Evolutionary conservation across 2,888 invertebrate species (phyloP).

Genomic region (Harpalus rufipes): DNA sequence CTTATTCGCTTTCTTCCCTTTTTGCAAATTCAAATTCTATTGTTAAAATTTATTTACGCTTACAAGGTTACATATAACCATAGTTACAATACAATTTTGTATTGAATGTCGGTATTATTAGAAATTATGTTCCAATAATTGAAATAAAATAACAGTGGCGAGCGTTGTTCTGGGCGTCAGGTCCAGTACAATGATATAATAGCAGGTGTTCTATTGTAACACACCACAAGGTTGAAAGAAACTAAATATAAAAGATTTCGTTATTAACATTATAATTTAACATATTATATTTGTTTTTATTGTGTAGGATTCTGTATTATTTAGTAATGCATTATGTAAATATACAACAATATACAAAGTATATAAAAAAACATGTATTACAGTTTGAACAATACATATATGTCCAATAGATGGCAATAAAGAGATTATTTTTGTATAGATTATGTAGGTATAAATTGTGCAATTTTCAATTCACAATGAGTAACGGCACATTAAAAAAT

Average conservation of each 20-base stretch:
- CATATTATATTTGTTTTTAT: constrained; percentile 43
- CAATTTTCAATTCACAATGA: constrained; percentile 41
- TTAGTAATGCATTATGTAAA: constrained; percentile 44
- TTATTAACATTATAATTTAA: constrained; percentile 54
- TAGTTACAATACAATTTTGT: neutral
- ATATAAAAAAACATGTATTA: constrained; percentile 20
- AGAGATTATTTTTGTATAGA: constrained; percentile 51
- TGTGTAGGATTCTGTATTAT: constrained; percentile 50
- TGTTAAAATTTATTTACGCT: neutral
- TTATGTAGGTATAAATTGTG: constrained; percentile 49
- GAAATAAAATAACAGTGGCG: neutral
- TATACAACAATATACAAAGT: constrained; percentile 34
- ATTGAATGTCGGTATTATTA: neutral
- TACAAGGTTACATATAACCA: neutral
- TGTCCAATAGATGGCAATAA: constrained; percentile 54
- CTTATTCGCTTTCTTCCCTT: no score
- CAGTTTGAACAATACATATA: constrained; percentile 48
- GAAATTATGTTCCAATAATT: constrained; percentile 6
- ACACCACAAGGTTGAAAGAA: constrained; percentile 36
- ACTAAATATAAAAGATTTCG: constrained; percentile 41
- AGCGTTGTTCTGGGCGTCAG: neutral
- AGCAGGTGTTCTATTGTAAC: constrained; percentile 40
- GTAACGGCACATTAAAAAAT: constrained; percentile 47
- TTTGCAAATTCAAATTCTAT: neutral
- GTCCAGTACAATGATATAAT: constrained; percentile 19